Conservation (phyloP, 2,797 vertebrate species). For the Delichon dasypus region DNA sequence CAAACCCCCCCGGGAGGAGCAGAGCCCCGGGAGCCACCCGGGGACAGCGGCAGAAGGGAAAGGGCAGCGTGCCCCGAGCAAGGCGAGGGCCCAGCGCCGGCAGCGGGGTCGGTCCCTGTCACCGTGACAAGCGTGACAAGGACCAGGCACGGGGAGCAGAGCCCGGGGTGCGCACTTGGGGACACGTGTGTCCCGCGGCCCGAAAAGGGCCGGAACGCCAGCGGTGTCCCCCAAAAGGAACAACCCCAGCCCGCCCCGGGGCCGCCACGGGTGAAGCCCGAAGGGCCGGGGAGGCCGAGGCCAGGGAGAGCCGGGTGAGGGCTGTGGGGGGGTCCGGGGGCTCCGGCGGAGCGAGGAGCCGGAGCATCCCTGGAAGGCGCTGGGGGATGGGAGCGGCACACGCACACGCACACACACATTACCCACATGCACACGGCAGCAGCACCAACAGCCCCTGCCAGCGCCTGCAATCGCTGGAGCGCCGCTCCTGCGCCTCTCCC, state of each 20-base stretch:
- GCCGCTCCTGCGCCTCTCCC: slow-evolving; percentile 53
- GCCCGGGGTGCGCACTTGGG: accelerated
- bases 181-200: accelerated
- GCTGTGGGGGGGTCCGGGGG: accelerated
- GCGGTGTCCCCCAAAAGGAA: not conserved
- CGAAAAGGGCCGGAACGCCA: not conserved
- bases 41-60: not conserved
- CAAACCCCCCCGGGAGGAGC: not conserved
- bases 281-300: not conserved
- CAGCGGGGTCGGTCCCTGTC: not conserved
- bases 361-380: slow-evolving; percentile 2
- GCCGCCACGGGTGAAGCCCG: not conserved
- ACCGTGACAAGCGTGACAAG: accelerated
- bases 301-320: not conserved
- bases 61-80: accelerated
- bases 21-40: not conserved
- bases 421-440: slow-evolving; percentile 62
- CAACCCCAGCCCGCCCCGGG: accelerated
- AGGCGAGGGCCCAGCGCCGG: not conserved
- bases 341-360: not conserved
- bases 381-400: slow-evolving; percentile 65
- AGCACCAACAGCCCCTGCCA: slow-evolving; percentile 56
- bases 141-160: accelerated
- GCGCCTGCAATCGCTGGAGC: slow-evolving; percentile 61
- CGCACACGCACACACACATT: slow-evolving; percentile 64